Evolutionary conservation across 2,888 invertebrate genomes (phyloP).

Genomic region (Drosophila macrothrix): DNA sequence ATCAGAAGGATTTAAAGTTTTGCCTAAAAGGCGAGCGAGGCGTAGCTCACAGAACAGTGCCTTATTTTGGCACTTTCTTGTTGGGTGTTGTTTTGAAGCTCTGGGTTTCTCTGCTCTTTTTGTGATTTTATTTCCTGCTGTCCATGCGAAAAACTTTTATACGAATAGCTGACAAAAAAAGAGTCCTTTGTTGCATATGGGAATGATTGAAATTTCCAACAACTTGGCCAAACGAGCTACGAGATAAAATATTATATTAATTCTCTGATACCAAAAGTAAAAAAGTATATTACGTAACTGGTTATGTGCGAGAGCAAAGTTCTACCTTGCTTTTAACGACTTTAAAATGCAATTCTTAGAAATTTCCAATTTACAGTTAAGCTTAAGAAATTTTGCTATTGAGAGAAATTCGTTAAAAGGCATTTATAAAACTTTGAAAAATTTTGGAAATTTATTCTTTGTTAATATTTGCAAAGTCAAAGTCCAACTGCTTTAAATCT

Average conservation of each 20-base stretch:
- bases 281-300: not conserved
- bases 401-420: not conserved
- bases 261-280: not conserved
- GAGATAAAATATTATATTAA: not conserved
- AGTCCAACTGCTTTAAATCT: not conserved
- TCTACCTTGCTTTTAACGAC: conserved; percentile 1
- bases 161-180: not conserved
- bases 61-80: conserved; percentile 42
- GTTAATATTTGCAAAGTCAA: no score
- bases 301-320: not conserved
- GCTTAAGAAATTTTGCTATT: not conserved
- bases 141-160: conserved; percentile 30
- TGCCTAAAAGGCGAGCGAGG: conserved; percentile 53
- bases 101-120: conserved; percentile 9
- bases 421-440: not conserved
- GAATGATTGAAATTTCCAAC: conserved; percentile 31
- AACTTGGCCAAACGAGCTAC: conserved; percentile 1
- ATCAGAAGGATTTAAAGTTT: conserved; percentile 73
- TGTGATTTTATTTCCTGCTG: conserved; percentile 17
- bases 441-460: not conserved
- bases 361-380: not conserved
- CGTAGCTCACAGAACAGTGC: conserved; percentile 51
- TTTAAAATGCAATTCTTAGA: not conserved
- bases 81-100: conserved; percentile 14
- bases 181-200: conserved; percentile 21